Conservation (phyloP, 2,888 invertebrate species). For the Branchellion lobata region DNA sequence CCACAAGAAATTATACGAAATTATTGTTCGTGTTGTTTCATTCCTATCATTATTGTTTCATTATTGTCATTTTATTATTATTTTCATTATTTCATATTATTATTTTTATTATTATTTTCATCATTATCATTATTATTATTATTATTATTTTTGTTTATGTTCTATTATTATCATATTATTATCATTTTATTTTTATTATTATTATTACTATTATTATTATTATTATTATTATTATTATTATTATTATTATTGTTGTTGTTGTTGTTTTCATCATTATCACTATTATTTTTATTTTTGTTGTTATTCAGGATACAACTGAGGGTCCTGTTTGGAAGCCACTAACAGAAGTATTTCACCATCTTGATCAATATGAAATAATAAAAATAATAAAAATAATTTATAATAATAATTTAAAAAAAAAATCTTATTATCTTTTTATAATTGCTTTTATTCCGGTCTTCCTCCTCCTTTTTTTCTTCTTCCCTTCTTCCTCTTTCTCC, state of each 20-base stretch:
- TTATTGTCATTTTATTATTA: neutral
- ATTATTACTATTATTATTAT: neutral
- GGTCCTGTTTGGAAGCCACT: neutral
- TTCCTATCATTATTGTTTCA: slow-evolving; percentile 46
- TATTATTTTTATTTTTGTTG: neutral
- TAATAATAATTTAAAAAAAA: neutral
- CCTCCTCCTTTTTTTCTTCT: neutral
- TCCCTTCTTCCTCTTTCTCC: neutral
- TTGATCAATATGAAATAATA: too few species aligned
- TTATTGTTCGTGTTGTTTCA: slow-evolving; percentile 21
- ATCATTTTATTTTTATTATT: neutral
- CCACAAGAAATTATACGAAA: slow-evolving; percentile 40
- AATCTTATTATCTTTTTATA: too few species aligned
- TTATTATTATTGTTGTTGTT: too few species aligned
- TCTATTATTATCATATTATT: too few species aligned
- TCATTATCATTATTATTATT: neutral
- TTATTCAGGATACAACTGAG: neutral
- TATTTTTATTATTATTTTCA: neutral
- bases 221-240: neutral
- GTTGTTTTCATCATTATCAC: neutral
- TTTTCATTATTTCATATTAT: neutral
- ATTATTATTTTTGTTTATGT: too few species aligned
- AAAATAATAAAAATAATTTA: too few species aligned
- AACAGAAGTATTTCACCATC: too few species aligned
- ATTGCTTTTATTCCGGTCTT: neutral